Evolutionary conservation across 2,113 vertebrate genomes (phyloP), one percentile per base, ranked within the genome.

Genomic region (Rhinoptilus africanus): DNA sequence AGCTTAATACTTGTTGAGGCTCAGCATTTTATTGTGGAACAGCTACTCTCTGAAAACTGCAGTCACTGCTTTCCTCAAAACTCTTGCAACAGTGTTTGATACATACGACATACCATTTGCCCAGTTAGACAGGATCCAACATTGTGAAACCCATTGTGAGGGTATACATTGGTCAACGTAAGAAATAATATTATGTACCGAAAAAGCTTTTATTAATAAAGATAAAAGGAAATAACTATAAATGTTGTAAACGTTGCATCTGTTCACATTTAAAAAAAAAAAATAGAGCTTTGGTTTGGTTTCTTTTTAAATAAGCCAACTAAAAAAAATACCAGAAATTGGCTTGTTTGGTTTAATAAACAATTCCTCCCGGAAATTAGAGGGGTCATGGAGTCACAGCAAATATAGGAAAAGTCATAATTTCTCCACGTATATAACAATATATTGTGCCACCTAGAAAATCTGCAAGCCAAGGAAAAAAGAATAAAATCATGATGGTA

Each of bases 151-250:
- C 43, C 28, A 67, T 8, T 71, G 11, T 32, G 34, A 93, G 54
- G 8, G 16, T 43, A 64, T 12, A 63, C 8, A 23, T 26, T 47
- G n/a, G 8, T 71, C 39, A 54, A 21, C 50, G 2, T 26, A 86
- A 71, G 45, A 95, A 86, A 83, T 24, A 0, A 4, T 28, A n/a
- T 26, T 1, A 1, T 4, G 1, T 5, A 74, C 28, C 3, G 3
- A 71, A 47, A 74, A 84, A 67, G 7, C 18, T 67, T 64, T 77
- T 69, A 34, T 22, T 63, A 85, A 93, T 16, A 64, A 75, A 75
- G 20, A 39, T 1, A 0, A 82, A 41, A 71, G 10, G 5, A 91
- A 89, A 32, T 20, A 71, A 41, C 26, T n/a, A 13, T 8, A 89
- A 77, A 34, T 35, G 9, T 19, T 51, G 6, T 4, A 62, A 34